These are phyloP conservation scores for Engraulis encrasicolus DNA, from an alignment of 2,113 vertebrate species.

Conservation along the genomic window DNA sequence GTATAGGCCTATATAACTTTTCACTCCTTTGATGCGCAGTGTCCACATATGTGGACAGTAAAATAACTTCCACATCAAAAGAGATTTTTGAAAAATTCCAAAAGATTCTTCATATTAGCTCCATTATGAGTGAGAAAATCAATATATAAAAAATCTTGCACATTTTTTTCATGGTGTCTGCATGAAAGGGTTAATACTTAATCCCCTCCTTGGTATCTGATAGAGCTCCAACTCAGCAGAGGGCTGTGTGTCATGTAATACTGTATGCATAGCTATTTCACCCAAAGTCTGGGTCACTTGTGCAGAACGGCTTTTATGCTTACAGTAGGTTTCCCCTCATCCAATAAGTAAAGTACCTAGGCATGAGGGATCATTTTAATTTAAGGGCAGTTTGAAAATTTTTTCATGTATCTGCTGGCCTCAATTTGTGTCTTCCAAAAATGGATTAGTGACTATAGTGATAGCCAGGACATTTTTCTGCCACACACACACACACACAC, in stretches of 20 bases:
- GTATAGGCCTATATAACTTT: too few species aligned
- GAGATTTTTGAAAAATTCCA: too few species aligned
- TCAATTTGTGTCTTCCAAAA: background rate
- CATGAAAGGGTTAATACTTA: conserved; percentile 15
- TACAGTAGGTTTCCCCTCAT: background rate
- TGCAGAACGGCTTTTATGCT: background rate
- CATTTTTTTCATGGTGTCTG: too few species aligned
- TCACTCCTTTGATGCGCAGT: too few species aligned
- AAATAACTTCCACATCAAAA: too few species aligned
- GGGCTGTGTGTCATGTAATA: background rate
- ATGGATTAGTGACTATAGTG: background rate
- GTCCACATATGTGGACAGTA: too few species aligned
- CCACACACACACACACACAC: too few species aligned
- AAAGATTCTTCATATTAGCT: too few species aligned
- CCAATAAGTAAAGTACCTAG: background rate
- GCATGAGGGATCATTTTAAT: background rate
- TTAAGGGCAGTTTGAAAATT: background rate
- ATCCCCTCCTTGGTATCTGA: background rate
- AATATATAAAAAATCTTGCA: too few species aligned
- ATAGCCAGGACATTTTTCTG: background rate
- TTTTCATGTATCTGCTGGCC: background rate
- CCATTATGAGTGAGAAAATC: too few species aligned
- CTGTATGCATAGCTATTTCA: background rate
- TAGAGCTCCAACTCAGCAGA: background rate
- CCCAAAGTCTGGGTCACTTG: background rate